Evolutionary conservation across 2,113 vertebrate genomes (phyloP).

Genomic region (Lamprotornis superbus): DNA sequence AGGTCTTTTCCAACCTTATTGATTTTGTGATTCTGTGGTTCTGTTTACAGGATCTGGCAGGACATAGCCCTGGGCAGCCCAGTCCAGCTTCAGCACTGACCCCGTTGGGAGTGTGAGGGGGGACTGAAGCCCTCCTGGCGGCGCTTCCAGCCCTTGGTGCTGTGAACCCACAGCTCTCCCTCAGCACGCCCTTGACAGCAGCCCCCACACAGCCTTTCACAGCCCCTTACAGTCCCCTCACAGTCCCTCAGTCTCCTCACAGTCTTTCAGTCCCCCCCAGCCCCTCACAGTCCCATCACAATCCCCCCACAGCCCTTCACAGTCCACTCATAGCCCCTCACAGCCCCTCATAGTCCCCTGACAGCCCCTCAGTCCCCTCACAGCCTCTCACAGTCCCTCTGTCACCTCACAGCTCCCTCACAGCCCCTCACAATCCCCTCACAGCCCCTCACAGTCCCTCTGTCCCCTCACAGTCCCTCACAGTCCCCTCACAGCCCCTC

Average conservation of each 20-base stretch:
- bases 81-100: fast-evolving
- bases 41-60: not conserved
- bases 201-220: not conserved
- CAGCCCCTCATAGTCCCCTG: no score
- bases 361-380: not conserved
- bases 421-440: not conserved
- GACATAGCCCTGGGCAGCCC: not conserved
- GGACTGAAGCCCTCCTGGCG: fast-evolving
- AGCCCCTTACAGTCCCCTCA: no score
- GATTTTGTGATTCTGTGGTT: not conserved
- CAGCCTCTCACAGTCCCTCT: not conserved
- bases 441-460: not conserved
- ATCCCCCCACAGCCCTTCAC: no score
- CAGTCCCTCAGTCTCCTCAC: no score
- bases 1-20: not conserved
- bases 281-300: not conserved
- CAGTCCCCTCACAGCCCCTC: not conserved
- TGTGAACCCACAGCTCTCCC: not conserved
- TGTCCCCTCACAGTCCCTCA: not conserved
- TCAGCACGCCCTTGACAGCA: not conserved
- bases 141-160: fast-evolving
- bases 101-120: fast-evolving
- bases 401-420: no score
- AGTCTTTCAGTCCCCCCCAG: no score
- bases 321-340: no score